These are phyloP conservation scores for Lepus americanus DNA, from an alignment of 2,113 vertebrate genomes.

Conservation along the genomic window DNA sequence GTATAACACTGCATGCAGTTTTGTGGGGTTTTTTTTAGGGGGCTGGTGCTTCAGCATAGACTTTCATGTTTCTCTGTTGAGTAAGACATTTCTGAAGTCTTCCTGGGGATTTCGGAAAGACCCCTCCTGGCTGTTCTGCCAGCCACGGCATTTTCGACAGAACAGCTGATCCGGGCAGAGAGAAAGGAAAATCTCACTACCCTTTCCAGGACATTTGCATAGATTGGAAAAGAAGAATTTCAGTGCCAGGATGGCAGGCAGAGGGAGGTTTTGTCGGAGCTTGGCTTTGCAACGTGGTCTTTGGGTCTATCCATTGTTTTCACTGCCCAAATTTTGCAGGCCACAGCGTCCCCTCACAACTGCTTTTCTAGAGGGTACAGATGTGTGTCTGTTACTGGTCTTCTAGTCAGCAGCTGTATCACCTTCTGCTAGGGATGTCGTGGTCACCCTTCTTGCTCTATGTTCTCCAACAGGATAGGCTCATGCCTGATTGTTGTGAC, in stretches of 20 bases:
- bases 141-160: slow-evolving; percentile 18
- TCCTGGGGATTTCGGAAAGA: slow-evolving; percentile 42
- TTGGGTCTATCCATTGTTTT: slow-evolving; percentile 17
- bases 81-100: slow-evolving; percentile 14
- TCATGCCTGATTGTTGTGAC: neutral
- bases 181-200: slow-evolving; percentile 61
- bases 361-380: slow-evolving; percentile 14
- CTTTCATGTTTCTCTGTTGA: neutral
- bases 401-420: neutral
- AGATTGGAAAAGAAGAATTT: slow-evolving; percentile 37
- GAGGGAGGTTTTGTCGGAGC: neutral
- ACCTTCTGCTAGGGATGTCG: neutral
- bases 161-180: slow-evolving; percentile 35
- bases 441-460: neutral
- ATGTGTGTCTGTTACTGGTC: neutral
- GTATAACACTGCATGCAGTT: neutral
- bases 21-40: neutral
- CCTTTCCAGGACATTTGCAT: slow-evolving; percentile 54
- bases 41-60: neutral
- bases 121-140: neutral
- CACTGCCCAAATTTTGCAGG: slow-evolving; percentile 53
- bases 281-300: neutral
- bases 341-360: neutral
- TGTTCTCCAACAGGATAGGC: neutral
- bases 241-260: neutral